Evolutionary conservation across 2,797 vertebrate species (phyloP).

Genomic region (Benthosema pterotum): DNA sequence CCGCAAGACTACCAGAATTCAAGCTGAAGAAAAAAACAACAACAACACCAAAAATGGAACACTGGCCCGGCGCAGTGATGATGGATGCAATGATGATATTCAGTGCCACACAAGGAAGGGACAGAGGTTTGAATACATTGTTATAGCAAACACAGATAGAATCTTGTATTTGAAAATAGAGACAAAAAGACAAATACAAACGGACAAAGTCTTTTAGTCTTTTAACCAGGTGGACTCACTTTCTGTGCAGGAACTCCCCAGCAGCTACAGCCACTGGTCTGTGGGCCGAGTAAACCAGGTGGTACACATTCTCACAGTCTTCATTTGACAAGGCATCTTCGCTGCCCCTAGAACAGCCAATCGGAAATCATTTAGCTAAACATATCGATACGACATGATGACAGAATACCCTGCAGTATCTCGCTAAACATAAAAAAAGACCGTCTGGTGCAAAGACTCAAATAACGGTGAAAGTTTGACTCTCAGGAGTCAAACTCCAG

Average conservation of each 20-base stretch:
- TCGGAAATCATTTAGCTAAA: background rate
- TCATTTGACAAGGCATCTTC: slow-evolving; percentile 96
- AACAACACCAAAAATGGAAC: too few species aligned
- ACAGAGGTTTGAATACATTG: too few species aligned
- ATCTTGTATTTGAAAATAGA: background rate
- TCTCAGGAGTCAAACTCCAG: background rate
- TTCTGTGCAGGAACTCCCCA: slow-evolving; percentile 95
- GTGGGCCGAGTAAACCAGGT: slow-evolving; percentile 95
- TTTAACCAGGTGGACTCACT: slow-evolving; percentile 82
- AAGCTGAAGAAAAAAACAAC: too few species aligned
- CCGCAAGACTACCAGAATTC: too few species aligned
- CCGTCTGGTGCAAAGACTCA: background rate
- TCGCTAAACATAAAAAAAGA: background rate
- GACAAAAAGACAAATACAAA: background rate
- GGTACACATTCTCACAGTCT: slow-evolving; percentile 98
- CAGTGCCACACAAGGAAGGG: too few species aligned
- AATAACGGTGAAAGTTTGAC: background rate
- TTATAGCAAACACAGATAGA: too few species aligned
- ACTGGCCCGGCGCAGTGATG: too few species aligned
- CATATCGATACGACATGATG: too few species aligned
- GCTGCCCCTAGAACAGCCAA: slow-evolving; percentile 86
- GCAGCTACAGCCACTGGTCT: slow-evolving; percentile 95
- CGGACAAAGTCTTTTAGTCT: background rate
- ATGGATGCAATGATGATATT: too few species aligned
- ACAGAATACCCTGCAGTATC: too few species aligned